These are phyloP conservation scores for Loris lydekkerianus DNA, from an alignment of 2,797 vertebrate species.

Conservation along the genomic window DNA sequence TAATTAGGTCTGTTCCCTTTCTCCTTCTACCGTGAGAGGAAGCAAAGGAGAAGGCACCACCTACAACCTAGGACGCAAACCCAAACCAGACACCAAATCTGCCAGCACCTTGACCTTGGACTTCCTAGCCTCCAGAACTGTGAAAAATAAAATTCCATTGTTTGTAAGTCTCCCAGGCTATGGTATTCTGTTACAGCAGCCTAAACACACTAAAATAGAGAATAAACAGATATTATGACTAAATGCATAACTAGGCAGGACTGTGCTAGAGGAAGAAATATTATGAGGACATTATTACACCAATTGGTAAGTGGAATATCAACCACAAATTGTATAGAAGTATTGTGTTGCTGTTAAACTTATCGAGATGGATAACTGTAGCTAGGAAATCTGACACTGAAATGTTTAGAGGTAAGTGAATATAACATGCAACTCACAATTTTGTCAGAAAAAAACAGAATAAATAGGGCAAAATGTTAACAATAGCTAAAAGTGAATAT, in stretches of 20 bases:
- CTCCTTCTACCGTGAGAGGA: background rate
- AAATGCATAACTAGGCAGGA: background rate
- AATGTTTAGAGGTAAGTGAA: conserved; percentile 37
- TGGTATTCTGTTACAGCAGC: background rate
- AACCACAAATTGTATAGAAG: background rate
- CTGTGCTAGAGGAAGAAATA: background rate
- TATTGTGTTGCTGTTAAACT: background rate
- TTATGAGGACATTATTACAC: background rate
- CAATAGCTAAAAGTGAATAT: background rate
- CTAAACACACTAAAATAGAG: background rate
- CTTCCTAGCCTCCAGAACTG: background rate
- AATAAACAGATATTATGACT: background rate
- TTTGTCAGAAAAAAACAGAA: background rate
- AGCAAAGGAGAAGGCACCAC: background rate
- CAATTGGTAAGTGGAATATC: background rate
- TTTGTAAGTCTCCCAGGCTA: background rate
- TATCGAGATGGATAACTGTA: background rate
- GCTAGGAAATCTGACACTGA: background rate
- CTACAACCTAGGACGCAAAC: background rate
- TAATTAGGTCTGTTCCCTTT: background rate
- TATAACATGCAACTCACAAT: conserved; percentile 17
- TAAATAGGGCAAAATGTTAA: conserved; percentile 28
- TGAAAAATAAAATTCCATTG: background rate
- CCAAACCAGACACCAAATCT: background rate
- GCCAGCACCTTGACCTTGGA: background rate